These are phyloP conservation scores for Phalera bucephala DNA, from an alignment of 2,888 invertebrate species.

Conservation along the genomic window DNA sequence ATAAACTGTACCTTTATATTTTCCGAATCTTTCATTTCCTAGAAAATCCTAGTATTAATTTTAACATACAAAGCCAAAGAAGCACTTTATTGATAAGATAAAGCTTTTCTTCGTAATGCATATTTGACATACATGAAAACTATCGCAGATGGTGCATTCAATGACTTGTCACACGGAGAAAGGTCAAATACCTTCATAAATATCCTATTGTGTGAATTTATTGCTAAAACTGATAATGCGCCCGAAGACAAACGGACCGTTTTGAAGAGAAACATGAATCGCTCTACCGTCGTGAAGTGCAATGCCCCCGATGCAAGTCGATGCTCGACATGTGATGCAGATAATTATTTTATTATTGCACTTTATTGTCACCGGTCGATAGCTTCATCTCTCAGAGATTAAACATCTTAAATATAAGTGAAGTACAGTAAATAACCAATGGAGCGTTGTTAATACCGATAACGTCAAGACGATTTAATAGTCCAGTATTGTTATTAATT, in stretches of 20 bases:
- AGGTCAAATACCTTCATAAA: constrained; percentile 43
- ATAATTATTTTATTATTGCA: constrained; percentile 48
- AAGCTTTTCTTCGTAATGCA: constrained; percentile 5
- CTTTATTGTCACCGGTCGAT: constrained; percentile 38
- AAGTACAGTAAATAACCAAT: not conserved
- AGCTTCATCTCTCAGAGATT: constrained; percentile 28
- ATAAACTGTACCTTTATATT: too few species aligned
- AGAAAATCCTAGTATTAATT: too few species aligned
- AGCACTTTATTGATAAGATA: not conserved
- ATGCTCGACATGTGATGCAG: constrained; percentile 40
- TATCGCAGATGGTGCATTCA: constrained; percentile 18
- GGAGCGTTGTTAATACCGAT: too few species aligned
- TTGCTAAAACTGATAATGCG: constrained; percentile 43
- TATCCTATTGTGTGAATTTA: constrained; percentile 42
- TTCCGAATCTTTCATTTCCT: too few species aligned
- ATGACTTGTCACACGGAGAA: constrained; percentile 21
- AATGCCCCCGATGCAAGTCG: constrained; percentile 50
- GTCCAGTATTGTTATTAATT: too few species aligned
- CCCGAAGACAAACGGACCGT: constrained; percentile 48
- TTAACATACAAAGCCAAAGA: not conserved
- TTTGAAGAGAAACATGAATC: constrained; percentile 52
- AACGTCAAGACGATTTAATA: too few species aligned
- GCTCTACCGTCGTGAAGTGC: constrained; percentile 54
- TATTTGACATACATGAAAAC: constrained; percentile 13
- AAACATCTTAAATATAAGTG: constrained; percentile 10